Evolutionary conservation across 2,113 vertebrate genomes (phyloP).

Genomic region (Triplophysa rosa): DNA sequence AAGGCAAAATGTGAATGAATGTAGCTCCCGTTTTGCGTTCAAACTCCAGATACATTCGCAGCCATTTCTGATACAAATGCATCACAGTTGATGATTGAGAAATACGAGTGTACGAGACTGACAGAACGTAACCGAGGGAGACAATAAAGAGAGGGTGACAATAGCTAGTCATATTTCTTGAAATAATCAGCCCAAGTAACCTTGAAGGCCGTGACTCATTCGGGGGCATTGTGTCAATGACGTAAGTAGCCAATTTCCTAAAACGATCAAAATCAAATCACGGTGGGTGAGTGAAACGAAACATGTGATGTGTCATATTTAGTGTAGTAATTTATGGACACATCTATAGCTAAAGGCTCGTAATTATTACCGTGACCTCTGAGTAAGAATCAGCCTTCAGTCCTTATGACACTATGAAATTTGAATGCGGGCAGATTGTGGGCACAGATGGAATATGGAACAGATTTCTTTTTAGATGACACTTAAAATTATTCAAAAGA

Average conservation of each 20-base stretch:
- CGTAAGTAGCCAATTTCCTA: conserved; percentile 45
- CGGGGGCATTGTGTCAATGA: conserved; percentile 48
- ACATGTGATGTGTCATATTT: conserved; percentile 22
- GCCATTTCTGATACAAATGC: neutral
- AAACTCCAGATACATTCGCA: neutral
- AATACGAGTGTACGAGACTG: neutral
- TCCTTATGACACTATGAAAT: conserved; percentile 15
- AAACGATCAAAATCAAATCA: conserved; percentile 53
- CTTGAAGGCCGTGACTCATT: conserved; percentile 54
- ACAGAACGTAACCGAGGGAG: neutral
- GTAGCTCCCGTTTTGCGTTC: neutral
- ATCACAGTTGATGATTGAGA: neutral
- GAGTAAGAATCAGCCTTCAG: neutral
- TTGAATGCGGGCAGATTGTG: conserved; percentile 7
- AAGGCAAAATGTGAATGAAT: conserved; percentile 24
- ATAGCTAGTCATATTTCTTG: conserved; percentile 16
- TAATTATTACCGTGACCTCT: neutral
- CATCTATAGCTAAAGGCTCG: conserved; percentile 5
- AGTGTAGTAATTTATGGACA: conserved; percentile 27
- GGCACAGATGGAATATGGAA: neutral
- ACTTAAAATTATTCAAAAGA: neutral
- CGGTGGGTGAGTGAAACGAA: conserved; percentile 37
- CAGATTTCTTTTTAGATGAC: neutral
- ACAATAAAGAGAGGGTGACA: conserved; percentile 9
- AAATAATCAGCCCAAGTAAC: conserved; percentile 48